Evolutionary conservation across 2,113 vertebrate genomes (phyloP), one percentile per base, ranked within the genome.

Genomic region (Psilopsiagon aymara): DNA sequence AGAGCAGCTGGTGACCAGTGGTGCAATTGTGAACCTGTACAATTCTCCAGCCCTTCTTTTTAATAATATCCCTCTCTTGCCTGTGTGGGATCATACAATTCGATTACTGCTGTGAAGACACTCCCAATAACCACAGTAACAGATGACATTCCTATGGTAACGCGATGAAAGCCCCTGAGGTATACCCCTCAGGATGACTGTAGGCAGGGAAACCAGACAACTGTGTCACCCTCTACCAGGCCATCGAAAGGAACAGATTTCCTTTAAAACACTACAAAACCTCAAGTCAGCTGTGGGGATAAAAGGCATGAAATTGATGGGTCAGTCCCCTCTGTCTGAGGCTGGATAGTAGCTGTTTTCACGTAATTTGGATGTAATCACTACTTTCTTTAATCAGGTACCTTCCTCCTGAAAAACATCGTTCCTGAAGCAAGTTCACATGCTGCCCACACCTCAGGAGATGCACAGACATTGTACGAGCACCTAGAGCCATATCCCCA

Each of bases 81-180:
- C 25, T 77, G 59, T n/a, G 20, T 17, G 77, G 52, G 21, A 33
- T 16, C 9, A 8, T 35, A 29, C 6, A 10, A 46, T 90, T 55
- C 51, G 20, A 91, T 75, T 83, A 76, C 51, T 55, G 85, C 43
- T 87, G 35, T 19, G 39, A 66, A 13, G 60, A 74, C 35, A 27
- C 92, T 33, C 52, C 49, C 85, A 29, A 35, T 59, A 69, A 86
- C 21, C 8, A 35, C 86, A 73, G 88, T 55, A 86, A 87, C 73
- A 67, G 89, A 82, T 25, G 28, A 10, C 67, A 76, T 66, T 57
- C 78, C 93, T 81, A 95, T 59, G 71, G 85, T 12, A 96, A 96
- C 68, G 18, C 20, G 21, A 43, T 17, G 64, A n/a, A 18, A 57
- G 62, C 52, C 70, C 57, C 21, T 15, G 57, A 24, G 24, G n/a